Evolutionary conservation across 2,797 vertebrate genomes (phyloP), one percentile per base, ranked within the genome.

Genomic region (Onychomys arenicola): DNA sequence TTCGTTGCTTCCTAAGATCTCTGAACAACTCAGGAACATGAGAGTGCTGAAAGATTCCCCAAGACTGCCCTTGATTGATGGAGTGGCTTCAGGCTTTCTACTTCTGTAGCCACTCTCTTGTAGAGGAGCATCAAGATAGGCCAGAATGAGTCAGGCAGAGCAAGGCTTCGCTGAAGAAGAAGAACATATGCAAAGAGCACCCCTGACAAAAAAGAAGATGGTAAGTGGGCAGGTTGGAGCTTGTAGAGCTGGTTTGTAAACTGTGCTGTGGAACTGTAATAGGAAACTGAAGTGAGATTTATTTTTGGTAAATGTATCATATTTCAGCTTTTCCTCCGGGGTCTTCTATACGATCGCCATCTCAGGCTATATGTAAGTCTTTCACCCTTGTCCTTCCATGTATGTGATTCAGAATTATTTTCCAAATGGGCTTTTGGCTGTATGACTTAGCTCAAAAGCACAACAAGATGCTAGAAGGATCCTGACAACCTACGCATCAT

Each of bases 331-430:
- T 89, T 69, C 32, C 11, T 14, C 92, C 49, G 40, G 19, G 49
- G 40, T 75, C 65, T 3, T 91, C 19, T 4, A 7, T 52, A 25
- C 14, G 32, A 90, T n/a, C 49, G 84, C 86, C n/a, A 12, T 90
- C 10, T 80, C 81, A 84, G 49, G 52, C 19, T n/a, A 59, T 63
- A 76, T 49, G 37, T 61, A 93, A 90, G 69, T 63, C 49, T 81
- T 96, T 91, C 69, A 32, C 40, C 25, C 19, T 92, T 75, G 29
- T 82, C 65, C 76, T 84, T 93, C 87, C 76, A 87, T 52, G 40
- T 67, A 9, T 52, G 43, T 73, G 87, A 94, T 71, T 89, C 49
- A 71, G 43, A 93, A 88, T 5, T 57, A 16, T 73, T 75, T 93
- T 90, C 81, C 43, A 40, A 59, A 75, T 80, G 43, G 27, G 8